These are phyloP conservation scores for Brachyrhaphis roseni DNA, from an alignment of 2,797 vertebrate species.

Conservation along the genomic window DNA sequence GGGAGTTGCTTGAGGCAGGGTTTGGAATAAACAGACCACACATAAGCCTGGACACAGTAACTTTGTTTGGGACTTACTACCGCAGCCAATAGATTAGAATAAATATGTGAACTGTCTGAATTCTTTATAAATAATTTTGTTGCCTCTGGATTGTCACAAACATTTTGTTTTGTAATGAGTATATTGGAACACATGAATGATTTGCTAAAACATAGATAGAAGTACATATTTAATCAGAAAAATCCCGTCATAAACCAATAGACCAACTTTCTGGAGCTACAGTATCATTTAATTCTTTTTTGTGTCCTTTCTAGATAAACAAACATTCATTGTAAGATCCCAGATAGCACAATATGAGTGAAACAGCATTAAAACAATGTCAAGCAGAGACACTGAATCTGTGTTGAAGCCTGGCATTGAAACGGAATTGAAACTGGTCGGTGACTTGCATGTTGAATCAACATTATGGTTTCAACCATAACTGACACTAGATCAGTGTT, in stretches of 20 bases:
- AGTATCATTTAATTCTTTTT: conserved; percentile 19
- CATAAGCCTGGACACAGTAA: conserved; percentile 20
- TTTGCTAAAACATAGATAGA: conserved; percentile 13
- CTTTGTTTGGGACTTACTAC: conserved; percentile 17
- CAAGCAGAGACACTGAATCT: no score
- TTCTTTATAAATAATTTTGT: not conserved
- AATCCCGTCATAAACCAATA: conserved; percentile 32
- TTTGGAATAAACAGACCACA: conserved; percentile 40
- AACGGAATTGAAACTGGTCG: no score
- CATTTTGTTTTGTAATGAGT: conserved; percentile 1
- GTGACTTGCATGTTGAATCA: no score
- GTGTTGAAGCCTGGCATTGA: no score
- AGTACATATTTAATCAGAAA: conserved; percentile 12
- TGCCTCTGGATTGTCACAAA: not conserved
- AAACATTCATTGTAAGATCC: conserved; percentile 31
- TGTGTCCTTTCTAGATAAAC: conserved; percentile 31
- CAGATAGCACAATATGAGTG: no score
- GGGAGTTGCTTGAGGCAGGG: conserved; percentile 24
- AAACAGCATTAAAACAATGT: no score
- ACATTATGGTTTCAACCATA: no score
- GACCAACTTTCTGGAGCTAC: conserved; percentile 20
- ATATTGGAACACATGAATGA: not conserved
- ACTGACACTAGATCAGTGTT: no score
- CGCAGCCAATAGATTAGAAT: conserved; percentile 15
- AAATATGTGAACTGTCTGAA: conserved; percentile 1